phyloP scores from a whole-genome alignment of 2,888 invertebrate species.

The Pristionchus maxplancki region DNA sequence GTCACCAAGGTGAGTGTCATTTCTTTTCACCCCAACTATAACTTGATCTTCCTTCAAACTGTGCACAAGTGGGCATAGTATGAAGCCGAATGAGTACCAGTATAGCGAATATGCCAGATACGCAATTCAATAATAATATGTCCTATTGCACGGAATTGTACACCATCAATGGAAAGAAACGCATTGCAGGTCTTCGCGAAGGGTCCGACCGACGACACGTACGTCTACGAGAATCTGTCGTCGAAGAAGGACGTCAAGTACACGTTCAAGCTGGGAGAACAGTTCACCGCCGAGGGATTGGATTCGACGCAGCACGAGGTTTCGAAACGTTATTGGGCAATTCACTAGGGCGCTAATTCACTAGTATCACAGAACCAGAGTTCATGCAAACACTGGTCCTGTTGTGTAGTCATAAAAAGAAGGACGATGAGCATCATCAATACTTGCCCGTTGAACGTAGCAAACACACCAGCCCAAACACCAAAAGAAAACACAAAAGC shows the following conservation, averaged over 20 bases:
- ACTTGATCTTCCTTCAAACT: no score
- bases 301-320: constrained; percentile 74
- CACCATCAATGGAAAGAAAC: not conserved
- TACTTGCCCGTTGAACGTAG: not conserved
- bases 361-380: not conserved
- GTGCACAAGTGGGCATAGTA: no score
- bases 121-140: no score
- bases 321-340: no score
- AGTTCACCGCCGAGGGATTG: constrained; percentile 73
- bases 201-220: constrained; percentile 57
- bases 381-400: not conserved
- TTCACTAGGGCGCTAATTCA: not conserved
- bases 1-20: constrained; percentile 73
- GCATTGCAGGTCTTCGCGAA: constrained; percentile 53
- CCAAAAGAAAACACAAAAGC: no score
- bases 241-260: constrained; percentile 72
- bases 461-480: no score
- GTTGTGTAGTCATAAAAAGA: not conserved
- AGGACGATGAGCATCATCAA: no score
- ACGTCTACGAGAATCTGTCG: constrained; percentile 69
- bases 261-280: constrained; percentile 69
- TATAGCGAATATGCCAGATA: no score
- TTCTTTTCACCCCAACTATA: no score
- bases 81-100: no score
- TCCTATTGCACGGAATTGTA: not conserved